Percentiles rank a stretch among this genome's conserved stretches.
Evolutionary conservation across 2,113 vertebrate species (phyloP).

Genomic region (Oryzias melastigma): DNA sequence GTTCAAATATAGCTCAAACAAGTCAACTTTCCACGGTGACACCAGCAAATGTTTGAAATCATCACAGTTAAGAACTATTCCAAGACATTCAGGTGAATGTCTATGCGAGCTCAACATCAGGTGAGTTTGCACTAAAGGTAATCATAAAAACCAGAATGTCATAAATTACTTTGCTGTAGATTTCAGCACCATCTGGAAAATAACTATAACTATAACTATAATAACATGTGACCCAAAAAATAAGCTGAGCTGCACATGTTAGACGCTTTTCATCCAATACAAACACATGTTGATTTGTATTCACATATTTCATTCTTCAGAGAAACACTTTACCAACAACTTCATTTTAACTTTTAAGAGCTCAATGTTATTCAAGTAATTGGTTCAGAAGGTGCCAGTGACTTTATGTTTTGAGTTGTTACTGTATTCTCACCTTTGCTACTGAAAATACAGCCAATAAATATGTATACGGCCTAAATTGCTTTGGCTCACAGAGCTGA

Average conservation of each 20-base stretch:
- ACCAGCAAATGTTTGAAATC: too few relatives aligned
- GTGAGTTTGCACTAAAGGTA: background rate
- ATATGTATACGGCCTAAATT: too few relatives aligned
- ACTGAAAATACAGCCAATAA: too few relatives aligned
- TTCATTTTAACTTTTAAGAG: background rate
- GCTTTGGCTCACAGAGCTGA: too few relatives aligned
- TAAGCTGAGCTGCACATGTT: conserved; percentile 29
- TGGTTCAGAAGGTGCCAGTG: too few relatives aligned
- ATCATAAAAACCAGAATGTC: background rate
- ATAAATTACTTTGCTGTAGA: conserved; percentile 21
- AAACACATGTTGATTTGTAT: conserved; percentile 39
- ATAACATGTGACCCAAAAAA: conserved; percentile 43
- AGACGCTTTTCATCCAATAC: conserved; percentile 33
- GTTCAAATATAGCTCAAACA: too few relatives aligned
- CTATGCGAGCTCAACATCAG: background rate
- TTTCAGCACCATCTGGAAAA: conserved; percentile 58
- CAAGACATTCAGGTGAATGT: too few relatives aligned
- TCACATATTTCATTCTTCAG: conserved; percentile 15
- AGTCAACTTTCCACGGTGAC: too few relatives aligned
- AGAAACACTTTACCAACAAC: conserved; percentile 4
- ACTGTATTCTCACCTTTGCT: too few relatives aligned
- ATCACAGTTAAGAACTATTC: too few relatives aligned
- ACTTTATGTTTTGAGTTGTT: too few relatives aligned
- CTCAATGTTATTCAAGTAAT: too few relatives aligned
- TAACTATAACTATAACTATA: conserved; percentile 30